Evolutionary conservation across 2,888 invertebrate species (phyloP).

Genomic region (Monoplex corrugatus): DNA sequence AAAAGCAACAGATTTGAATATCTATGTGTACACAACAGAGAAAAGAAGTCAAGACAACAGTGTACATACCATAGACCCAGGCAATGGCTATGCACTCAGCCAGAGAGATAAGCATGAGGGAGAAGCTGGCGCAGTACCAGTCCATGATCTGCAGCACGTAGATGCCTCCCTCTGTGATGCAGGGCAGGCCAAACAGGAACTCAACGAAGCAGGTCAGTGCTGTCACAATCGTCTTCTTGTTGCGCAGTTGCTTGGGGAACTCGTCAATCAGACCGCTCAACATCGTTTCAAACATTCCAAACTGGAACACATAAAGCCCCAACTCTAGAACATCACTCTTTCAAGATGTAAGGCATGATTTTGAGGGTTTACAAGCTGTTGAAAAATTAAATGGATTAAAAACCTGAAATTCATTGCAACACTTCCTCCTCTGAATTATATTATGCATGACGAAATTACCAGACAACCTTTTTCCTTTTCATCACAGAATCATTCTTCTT

Average conservation of each 20-base stretch:
- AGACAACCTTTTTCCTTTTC: neutral
- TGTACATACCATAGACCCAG: slow-evolving; percentile 80
- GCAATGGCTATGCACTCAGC: slow-evolving; percentile 77
- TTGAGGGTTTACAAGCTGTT: neutral
- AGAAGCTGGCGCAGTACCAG: slow-evolving; percentile 81
- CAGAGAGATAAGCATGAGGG: slow-evolving; percentile 81
- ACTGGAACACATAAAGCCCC: slow-evolving; percentile 83
- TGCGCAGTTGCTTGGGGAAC: slow-evolving; percentile 83
- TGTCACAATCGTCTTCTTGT: slow-evolving; percentile 86
- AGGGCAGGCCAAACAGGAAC: slow-evolving; percentile 87
- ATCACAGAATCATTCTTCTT: neutral
- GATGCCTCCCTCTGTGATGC: slow-evolving; percentile 85
- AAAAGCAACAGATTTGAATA: too few species aligned
- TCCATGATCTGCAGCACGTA: slow-evolving; percentile 81
- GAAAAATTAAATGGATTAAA: neutral
- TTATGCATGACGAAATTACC: neutral
- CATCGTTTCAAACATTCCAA: slow-evolving; percentile 91
- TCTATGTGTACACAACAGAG: too few species aligned
- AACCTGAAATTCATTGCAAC: neutral
- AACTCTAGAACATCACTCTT: too few species aligned
- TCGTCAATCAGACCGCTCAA: slow-evolving; percentile 90
- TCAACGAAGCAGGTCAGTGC: slow-evolving; percentile 85
- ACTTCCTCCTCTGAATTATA: neutral
- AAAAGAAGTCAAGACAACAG: neutral
- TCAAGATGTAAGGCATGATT: slow-evolving; percentile 85